Evolutionary conservation across 2,113 vertebrate species (phyloP).

Genomic region (Myotis lucifugus): DNA sequence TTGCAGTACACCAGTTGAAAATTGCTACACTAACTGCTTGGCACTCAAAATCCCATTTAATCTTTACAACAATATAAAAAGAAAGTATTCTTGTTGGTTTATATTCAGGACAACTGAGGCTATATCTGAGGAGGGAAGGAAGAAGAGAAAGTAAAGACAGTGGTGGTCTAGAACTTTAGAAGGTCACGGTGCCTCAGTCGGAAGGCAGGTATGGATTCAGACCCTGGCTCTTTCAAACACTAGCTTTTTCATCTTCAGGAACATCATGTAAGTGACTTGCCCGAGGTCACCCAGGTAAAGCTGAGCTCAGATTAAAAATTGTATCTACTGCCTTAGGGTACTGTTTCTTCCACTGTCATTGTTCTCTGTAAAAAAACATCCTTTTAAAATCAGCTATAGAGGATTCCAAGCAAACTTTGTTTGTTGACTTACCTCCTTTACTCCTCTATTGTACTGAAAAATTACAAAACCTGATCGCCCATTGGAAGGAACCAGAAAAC

Average conservation of each 20-base stretch:
- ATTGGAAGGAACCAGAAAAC: constrained; percentile 47
- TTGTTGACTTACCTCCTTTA: not conserved
- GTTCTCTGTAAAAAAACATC: not conserved
- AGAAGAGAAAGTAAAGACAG: not conserved
- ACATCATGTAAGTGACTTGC: not conserved
- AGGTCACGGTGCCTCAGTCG: not conserved
- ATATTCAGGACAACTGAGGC: not conserved
- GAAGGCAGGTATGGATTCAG: not conserved
- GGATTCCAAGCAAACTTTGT: not conserved
- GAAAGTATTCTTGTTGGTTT: not conserved
- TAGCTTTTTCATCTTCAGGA: not conserved
- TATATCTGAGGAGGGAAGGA: not conserved
- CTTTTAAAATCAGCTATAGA: not conserved
- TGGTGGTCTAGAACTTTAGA: not conserved
- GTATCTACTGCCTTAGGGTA: not conserved
- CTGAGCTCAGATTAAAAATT: not conserved
- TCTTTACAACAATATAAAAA: not conserved
- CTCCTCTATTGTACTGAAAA: not conserved
- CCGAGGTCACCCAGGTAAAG: not conserved
- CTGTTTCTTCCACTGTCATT: not conserved
- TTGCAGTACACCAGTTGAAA: not conserved
- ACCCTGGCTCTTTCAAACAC: not conserved
- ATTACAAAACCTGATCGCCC: not conserved
- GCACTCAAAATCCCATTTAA: not conserved
- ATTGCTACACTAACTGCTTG: not conserved